Percentiles rank a stretch among this genome's conserved stretches.
These are phyloP conservation scores for Papilio elwesi DNA, from an alignment of 2,888 invertebrate genomes.

Conservation along the genomic window DNA sequence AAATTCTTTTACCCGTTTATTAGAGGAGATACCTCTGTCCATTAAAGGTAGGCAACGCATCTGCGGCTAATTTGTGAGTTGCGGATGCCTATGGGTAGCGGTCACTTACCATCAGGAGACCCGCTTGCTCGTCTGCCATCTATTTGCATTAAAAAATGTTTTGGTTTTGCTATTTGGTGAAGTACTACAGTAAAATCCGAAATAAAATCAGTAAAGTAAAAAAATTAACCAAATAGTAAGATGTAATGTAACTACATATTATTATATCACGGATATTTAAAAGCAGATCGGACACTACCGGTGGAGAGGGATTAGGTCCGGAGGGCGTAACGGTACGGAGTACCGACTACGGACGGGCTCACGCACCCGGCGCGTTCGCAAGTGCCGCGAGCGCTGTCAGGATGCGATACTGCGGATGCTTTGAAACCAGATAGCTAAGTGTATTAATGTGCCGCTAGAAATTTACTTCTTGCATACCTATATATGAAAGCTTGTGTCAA, in stretches of 20 bases:
- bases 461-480: neutral
- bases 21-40: too few relatives aligned
- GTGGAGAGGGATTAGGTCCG: constrained; percentile 58
- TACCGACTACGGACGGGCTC: constrained; percentile 52
- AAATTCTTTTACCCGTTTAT: too few relatives aligned
- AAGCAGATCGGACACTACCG: constrained; percentile 52
- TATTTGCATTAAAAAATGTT: too few relatives aligned
- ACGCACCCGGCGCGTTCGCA: constrained; percentile 68
- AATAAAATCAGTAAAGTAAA: too few relatives aligned
- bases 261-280: constrained; percentile 12
- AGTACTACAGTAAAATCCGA: too few relatives aligned
- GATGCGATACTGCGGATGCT: constrained; percentile 29
- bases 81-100: too few relatives aligned
- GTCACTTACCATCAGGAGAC: too few relatives aligned
- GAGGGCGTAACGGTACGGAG: constrained; percentile 65
- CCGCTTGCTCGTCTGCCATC: too few relatives aligned
- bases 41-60: too few relatives aligned
- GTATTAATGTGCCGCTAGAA: constrained; percentile 6
- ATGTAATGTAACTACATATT: too few relatives aligned
- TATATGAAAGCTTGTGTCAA: neutral
- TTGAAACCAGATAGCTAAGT: constrained; percentile 40
- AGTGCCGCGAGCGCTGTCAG: constrained; percentile 51
- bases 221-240: constrained; percentile 1
- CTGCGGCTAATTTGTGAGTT: too few relatives aligned
- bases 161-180: too few relatives aligned